phyloP scores from a whole-genome alignment of 2,113 vertebrate species.

The Mastomys coucha region DNA sequence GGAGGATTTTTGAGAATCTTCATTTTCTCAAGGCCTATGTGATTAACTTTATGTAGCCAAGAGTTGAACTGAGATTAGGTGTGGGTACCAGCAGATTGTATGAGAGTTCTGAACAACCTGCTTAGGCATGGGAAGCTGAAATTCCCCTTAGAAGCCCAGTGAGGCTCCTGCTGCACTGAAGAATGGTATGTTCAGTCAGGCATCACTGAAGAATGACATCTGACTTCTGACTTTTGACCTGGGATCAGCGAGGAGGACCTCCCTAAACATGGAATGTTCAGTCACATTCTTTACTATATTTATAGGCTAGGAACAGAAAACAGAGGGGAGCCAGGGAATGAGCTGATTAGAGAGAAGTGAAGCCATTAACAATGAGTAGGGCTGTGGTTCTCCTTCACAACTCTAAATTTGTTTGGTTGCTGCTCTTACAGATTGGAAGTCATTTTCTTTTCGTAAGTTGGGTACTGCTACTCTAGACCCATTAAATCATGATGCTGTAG shows the following conservation, averaged over 20 bases:
- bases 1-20: neutral
- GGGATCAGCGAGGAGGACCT: conserved; percentile 21
- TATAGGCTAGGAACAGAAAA: conserved; percentile 42
- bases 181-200: conserved; percentile 12
- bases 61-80: conserved; percentile 43
- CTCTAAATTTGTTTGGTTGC: conserved; percentile 39
- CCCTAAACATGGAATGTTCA: conserved; percentile 62
- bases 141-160: neutral
- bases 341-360: conserved; percentile 32
- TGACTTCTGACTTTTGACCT: conserved; percentile 43
- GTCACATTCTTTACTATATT: conserved; percentile 55
- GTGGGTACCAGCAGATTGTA: neutral
- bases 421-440: conserved; percentile 32
- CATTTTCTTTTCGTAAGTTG: conserved; percentile 57
- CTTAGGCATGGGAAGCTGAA: neutral
- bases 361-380: conserved; percentile 11
- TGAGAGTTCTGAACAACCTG: neutral
- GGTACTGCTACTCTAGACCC: neutral
- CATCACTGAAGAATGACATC: conserved; percentile 35
- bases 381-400: neutral
- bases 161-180: neutral
- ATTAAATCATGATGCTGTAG: conserved; percentile 56
- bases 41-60: neutral
- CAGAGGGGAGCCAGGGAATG: neutral
- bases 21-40: conserved; percentile 33